These are phyloP conservation scores for Odontomyia ornata DNA, from an alignment of 2,888 invertebrate species.

Conservation along the genomic window DNA sequence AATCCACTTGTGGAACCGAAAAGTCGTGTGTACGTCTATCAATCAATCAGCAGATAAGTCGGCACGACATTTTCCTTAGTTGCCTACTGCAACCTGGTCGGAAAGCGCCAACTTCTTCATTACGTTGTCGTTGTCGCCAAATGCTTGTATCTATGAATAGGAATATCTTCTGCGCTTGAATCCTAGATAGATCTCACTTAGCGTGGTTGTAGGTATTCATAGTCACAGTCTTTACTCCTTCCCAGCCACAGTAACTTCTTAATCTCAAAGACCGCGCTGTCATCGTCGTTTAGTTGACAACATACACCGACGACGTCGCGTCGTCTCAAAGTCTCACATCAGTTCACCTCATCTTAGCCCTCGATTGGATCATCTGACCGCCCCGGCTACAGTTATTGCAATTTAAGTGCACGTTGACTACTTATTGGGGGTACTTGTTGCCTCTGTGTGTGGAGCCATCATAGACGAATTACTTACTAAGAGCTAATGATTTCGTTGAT, in stretches of 20 bases:
- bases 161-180: not conserved
- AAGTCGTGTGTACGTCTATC: conserved; percentile 48
- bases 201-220: not conserved
- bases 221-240: not conserved
- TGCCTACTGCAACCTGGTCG: conserved; percentile 3
- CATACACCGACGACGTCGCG: conserved; percentile 14
- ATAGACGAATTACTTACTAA: conserved; percentile 11
- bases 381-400: conserved; percentile 42
- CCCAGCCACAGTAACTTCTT: conserved; percentile 19
- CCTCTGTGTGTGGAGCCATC: not conserved
- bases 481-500: not conserved
- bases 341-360: conserved; percentile 18
- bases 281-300: conserved; percentile 36
- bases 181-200: not conserved
- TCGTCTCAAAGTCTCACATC: conserved; percentile 39
- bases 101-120: conserved; percentile 39
- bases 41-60: conserved; percentile 48
- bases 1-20: conserved; percentile 1
- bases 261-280: conserved; percentile 29
- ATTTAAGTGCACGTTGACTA: conserved; percentile 34
- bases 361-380: conserved; percentile 37
- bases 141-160: not conserved
- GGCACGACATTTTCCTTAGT: conserved; percentile 46
- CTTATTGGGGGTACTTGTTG: not conserved
- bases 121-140: not conserved